Evolutionary conservation across 2,797 vertebrate species (phyloP).

Genomic region (Heterohyrax brucei): DNA sequence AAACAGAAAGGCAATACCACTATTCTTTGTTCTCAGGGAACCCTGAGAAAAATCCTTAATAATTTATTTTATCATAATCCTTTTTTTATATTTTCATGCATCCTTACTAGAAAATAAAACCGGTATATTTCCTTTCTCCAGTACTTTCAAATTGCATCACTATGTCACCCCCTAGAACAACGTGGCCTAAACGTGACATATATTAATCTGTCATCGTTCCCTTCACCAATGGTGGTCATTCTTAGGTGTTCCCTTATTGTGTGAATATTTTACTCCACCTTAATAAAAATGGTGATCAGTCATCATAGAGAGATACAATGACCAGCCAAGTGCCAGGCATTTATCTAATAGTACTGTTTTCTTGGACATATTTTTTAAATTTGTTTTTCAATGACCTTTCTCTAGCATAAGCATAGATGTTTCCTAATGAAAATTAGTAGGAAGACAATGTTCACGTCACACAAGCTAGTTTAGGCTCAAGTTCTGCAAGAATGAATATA

Average conservation of each 20-base stretch:
- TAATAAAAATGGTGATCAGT: slow-evolving; percentile 49
- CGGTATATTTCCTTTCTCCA: neutral
- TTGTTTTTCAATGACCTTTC: slow-evolving; percentile 40
- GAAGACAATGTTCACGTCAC: slow-evolving; percentile 39
- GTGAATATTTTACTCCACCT: neutral
- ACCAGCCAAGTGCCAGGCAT: neutral
- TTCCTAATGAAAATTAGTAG: slow-evolving; percentile 35
- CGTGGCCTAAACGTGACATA: neutral
- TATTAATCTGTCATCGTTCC: neutral
- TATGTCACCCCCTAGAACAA: neutral
- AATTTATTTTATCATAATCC: slow-evolving; percentile 28
- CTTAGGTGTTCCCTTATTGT: slow-evolving; percentile 2
- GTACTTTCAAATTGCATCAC: slow-evolving; percentile 42
- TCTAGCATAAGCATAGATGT: neutral
- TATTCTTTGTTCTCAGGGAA: slow-evolving; percentile 3
- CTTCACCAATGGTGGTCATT: neutral
- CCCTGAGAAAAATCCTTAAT: neutral
- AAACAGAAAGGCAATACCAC: neutral
- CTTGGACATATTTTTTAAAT: neutral
- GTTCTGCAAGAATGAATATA: neutral
- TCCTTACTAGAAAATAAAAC: neutral
- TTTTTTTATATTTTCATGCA: slow-evolving; percentile 10
- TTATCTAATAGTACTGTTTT: slow-evolving; percentile 47
- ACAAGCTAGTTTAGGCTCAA: slow-evolving; percentile 12
- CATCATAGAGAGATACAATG: neutral